phyloP scores from a whole-genome alignment of 2,113 vertebrate species.

The Macroglossus sobrinus region DNA sequence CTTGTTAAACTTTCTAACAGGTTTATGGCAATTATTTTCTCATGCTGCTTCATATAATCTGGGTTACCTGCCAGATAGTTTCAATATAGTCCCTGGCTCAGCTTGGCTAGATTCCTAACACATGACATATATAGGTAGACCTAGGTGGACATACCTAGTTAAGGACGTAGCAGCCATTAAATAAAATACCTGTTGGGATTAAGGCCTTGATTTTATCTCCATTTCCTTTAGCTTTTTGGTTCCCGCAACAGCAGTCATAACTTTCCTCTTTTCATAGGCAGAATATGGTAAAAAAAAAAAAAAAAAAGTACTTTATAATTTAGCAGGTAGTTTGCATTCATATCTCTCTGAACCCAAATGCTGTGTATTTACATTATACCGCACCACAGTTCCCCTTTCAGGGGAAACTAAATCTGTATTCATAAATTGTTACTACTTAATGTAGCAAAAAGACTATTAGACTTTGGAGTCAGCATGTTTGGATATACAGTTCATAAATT shows the following conservation, averaged over 20 bases:
- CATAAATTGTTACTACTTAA: neutral
- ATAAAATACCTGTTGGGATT: neutral
- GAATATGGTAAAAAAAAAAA: neutral
- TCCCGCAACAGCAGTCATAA: neutral
- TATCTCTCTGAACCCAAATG: neutral
- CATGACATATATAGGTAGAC: neutral
- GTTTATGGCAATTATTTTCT: neutral
- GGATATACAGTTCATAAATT: neutral
- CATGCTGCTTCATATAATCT: neutral
- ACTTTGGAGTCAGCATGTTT: neutral
- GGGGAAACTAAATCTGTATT: neutral
- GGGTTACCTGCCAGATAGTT: neutral
- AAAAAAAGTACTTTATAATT: neutral
- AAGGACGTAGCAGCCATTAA: neutral
- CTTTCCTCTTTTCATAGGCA: neutral
- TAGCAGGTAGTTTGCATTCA: neutral
- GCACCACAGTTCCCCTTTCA: neutral
- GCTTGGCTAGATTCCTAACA: neutral
- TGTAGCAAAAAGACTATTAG: neutral
- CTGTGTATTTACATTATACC: neutral
- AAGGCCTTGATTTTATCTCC: neutral
- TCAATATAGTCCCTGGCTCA: neutral
- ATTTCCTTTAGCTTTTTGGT: constrained; percentile 14
- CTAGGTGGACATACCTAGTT: neutral
- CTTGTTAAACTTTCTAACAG: neutral